Evolutionary conservation across 2,113 vertebrate genomes (phyloP), one percentile per base, ranked within the genome.

Genomic region (Strix uralensis): DNA sequence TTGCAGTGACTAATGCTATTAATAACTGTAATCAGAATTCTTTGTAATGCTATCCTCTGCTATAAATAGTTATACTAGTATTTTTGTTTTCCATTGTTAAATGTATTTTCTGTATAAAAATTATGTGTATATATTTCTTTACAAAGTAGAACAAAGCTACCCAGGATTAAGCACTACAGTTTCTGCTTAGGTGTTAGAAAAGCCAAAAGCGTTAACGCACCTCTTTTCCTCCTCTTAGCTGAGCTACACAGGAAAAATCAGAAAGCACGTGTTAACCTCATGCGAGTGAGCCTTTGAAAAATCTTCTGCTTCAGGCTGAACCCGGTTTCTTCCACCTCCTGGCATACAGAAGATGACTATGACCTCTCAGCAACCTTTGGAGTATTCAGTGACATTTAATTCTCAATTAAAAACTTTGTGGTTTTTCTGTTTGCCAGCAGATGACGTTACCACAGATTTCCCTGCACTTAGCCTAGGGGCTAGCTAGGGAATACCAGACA

Each of bases 381-480:
- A 59, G n/a, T 49, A 38, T 78, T 93, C 18, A 6, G 0, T 81
- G 77, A 81, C 59, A 46, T 85, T 91, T 91, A 81, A 88, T 86
- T 94, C 55, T 93, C 91, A 84, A 9, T 74, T 90, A 72, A 88
- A 65, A 65, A 23, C 61, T 63, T 51, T 8, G 65, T 57, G 44
- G 30, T 42, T 79, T 81, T 85, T 42, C 42, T 63, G n/a, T 62
- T 86, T 96, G 82, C 88, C 75, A 79, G 61, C 72, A 74, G 80
- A 55, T 44, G 42, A 96, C 2, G 40, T 86, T 94, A 36, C 42
- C 0, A 1, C 36, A 40, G 49, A 23, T 46, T 86, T 92, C 69
- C 80, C 36, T 75, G 40, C 0, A 0, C 36, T 67, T 81, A 73
- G 69, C 86, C 47, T 32, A 15, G 55, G 51, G 62, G 23, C 54